Conservation (phyloP, 2,113 vertebrate species). For the Desmodus rotundus region DNA sequence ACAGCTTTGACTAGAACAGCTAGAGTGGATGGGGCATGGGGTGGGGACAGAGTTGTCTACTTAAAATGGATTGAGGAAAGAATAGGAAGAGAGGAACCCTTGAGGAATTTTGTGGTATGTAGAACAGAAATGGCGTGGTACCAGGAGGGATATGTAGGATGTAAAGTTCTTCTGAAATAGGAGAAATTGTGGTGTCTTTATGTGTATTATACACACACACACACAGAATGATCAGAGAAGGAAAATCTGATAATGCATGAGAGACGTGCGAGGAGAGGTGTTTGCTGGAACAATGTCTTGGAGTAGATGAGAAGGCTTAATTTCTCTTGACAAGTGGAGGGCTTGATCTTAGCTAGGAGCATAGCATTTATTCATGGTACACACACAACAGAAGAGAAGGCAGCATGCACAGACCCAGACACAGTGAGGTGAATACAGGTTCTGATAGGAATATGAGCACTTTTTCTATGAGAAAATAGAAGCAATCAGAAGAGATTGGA, state of each 20-base stretch:
- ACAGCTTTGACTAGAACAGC: not conserved
- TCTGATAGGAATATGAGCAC: not conserved
- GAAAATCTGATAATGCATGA: not conserved
- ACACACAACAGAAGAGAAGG: not conserved
- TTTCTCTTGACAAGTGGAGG: not conserved
- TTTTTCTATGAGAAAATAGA: not conserved
- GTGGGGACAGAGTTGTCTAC: no score
- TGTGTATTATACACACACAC: not conserved
- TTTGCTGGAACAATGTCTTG: not conserved
- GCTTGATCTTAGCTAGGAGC: not conserved
- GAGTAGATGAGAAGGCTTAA: not conserved
- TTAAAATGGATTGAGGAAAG: not conserved
- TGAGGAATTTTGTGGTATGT: not conserved
- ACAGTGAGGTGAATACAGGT: not conserved
- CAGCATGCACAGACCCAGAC: not conserved
- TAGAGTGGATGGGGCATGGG: not conserved
- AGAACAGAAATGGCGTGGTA: conserved; percentile 4
- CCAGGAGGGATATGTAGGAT: not conserved
- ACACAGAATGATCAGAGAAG: not conserved
- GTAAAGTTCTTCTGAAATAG: not conserved
- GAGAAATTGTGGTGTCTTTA: not conserved
- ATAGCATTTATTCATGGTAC: not conserved
- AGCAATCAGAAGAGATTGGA: not conserved
- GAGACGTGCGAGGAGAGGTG: not conserved
- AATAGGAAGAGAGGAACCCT: not conserved